Evolutionary conservation across 2,888 invertebrate species (phyloP), one percentile per base, ranked within the genome.

Genomic region (Dasypogon diadema): DNA sequence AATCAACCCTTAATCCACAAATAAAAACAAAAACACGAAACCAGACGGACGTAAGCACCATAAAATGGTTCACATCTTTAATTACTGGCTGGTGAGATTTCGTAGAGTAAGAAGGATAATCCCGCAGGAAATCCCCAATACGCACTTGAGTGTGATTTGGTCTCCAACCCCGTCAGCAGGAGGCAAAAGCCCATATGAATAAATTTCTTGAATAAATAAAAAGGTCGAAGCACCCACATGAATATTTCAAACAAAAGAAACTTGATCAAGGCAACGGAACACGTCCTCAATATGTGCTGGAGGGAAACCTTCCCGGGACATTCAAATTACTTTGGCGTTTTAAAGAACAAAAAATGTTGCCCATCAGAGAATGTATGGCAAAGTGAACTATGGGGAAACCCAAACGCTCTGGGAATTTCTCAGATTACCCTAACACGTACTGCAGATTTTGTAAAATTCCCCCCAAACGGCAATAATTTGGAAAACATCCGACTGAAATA

Each of bases 191-290:
- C 60, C 60, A 60, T 34, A 60, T 37, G 34, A n/a, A 12, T 8
- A 37, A 60, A 34, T 21, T 21, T 22, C 37, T 18, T 60, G 37
- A 16, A 60, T 60, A 60, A 37, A 37, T 60, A 60, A 37, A 37
- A 34, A 60, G 60, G 60, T 60, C 60, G 37, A 60, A 60, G 60
- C 60, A 60, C 60, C 60, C 37, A 14, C n/a, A 42, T 21, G n/a
- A 60, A 34, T 18, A n/a, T 60, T 21, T 34, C 8, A 16, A 34
- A 37, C 60, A 42, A 37, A 60, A 21, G 18, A 60, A 60, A 60
- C 21, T 60, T 34, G 60, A 60, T 60, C 60, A 60, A 37, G 37
- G 60, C 18, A 42, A 18, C 58, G 34, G n/a, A 42, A 1, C 42
- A 12, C n/a, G n/a, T 42, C 42, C 42, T n/a, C 42, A 42, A 42